Conservation (phyloP, 2,113 vertebrate species). For the Bufo gargarizans region DNA sequence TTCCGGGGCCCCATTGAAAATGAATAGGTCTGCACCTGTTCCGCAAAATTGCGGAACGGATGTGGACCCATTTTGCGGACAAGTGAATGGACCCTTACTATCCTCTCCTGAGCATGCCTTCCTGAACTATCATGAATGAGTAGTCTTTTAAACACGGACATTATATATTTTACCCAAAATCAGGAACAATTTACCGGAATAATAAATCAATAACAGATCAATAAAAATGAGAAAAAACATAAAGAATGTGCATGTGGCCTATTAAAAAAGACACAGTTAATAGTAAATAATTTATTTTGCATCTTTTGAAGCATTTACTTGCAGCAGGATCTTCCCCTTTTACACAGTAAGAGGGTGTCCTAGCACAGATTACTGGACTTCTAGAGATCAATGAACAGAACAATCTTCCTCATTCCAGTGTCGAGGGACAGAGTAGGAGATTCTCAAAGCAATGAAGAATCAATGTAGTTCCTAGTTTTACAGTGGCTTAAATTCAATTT, state of each 20-base stretch:
- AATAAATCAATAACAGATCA: neutral
- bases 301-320: constrained; percentile 8
- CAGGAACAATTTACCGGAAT: neutral
- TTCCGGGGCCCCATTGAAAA: no score
- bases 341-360: constrained; percentile 41
- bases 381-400: neutral
- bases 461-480: neutral
- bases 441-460: neutral
- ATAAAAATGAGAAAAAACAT: neutral
- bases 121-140: no score
- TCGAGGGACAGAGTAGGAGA: neutral
- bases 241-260: neutral
- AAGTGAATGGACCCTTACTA: no score
- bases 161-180: no score
- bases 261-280: neutral
- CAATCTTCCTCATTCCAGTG: neutral
- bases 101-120: no score
- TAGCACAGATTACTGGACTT: neutral
- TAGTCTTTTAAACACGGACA: no score
- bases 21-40: no score
- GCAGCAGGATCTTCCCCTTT: neutral
- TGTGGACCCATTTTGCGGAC: no score
- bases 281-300: constrained; percentile 14
- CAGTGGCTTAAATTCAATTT: neutral
- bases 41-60: no score